Evolutionary conservation across 2,797 vertebrate genomes (phyloP), one percentile per base, ranked within the genome.

Genomic region (Coregonus ussuriensis): DNA sequence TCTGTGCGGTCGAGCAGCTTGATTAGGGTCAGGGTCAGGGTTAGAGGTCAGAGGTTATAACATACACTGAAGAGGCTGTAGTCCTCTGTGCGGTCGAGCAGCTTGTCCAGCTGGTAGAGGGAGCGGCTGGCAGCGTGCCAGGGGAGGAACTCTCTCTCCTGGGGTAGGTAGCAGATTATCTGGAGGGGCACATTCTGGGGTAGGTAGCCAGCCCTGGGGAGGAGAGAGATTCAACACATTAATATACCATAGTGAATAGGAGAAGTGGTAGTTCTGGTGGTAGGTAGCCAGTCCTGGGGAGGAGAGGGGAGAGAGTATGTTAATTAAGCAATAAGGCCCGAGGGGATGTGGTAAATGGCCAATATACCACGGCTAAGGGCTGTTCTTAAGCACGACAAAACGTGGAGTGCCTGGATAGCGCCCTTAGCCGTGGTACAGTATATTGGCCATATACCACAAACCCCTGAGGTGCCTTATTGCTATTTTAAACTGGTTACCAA

Each of bases 41-140:
- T 59, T 53, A n/a, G 18, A 25, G 63, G 56, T 29, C 4, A 35
- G 35, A 25, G 21, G 13, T 6, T 63, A 33, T 70, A 7, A 79
- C 82, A 95, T 96, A 99, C 97, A 85, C 97, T 98, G 93, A 99
- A 99, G 90, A 99, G 91, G 86, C 94, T 96, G 95, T 99, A 98
- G 88, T 94, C 97, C 71, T 98, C 96, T 3, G 96, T 97, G 85
- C 97, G 97, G 92, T 99, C 98, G 93, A 99, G 25, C 25, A 25
- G 95, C 89, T 98, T 99, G 93, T 99, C 98, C 78, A 99, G 93
- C 89, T 98, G 97, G 94, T 99, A 98, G 80, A 99, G 95, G 53
- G 96, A 95, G 70, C 96, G 89, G 90, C 98, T 99, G 94, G 97
- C 97, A 59, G 98, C 94, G 3, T 99, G 97, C 98, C 98, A 99